Conservation (phyloP, 2,797 vertebrate species). For the Hyperoplus lanceolatus region DNA sequence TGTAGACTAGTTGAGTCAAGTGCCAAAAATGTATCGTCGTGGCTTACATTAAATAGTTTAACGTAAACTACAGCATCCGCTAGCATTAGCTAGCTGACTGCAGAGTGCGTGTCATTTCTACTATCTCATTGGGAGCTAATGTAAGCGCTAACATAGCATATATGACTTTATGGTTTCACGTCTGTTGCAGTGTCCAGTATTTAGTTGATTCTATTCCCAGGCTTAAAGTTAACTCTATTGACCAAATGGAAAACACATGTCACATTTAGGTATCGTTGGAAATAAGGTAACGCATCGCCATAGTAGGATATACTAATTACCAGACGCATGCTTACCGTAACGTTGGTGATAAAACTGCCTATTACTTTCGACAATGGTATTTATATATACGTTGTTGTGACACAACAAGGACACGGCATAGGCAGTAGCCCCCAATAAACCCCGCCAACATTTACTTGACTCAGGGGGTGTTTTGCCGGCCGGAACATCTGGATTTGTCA, state of each 20-base stretch:
- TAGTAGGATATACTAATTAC: slow-evolving; percentile 23
- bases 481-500: slow-evolving; percentile 4
- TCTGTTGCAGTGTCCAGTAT: background rate
- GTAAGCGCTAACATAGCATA: accelerated
- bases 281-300: background rate
- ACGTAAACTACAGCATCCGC: background rate
- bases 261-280: too few relatives aligned
- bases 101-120: background rate
- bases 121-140: background rate
- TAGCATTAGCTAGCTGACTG: background rate
- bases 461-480: background rate
- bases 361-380: too few relatives aligned
- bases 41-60: too few relatives aligned
- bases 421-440: too few relatives aligned
- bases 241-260: accelerated
- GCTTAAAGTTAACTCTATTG: background rate
- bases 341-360: slow-evolving; percentile 6
- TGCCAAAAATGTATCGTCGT: too few relatives aligned
- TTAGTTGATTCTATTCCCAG: accelerated
- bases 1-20: too few relatives aligned
- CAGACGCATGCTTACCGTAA: background rate
- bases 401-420: too few relatives aligned
- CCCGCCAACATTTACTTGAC: too few relatives aligned
- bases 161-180: too few relatives aligned
- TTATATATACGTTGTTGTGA: too few relatives aligned